A percentile compares a stretch with the other conserved stretches of the same genome.
phyloP scores from a whole-genome alignment of 2,888 invertebrate genomes.

The Leucoptera coffeella region DNA sequence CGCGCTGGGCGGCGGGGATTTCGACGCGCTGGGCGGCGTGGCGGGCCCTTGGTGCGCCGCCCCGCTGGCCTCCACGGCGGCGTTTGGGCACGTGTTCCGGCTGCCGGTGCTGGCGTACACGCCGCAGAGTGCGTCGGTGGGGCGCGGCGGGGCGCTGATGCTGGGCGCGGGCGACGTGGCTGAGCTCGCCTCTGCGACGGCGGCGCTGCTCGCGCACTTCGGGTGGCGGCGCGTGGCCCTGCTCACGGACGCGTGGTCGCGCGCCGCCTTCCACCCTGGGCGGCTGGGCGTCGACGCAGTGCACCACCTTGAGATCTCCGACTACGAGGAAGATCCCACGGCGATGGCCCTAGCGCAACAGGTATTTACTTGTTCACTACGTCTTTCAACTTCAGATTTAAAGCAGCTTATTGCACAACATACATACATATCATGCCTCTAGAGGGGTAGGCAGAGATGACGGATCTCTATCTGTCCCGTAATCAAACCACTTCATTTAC shows the following conservation, averaged over 20 bases:
- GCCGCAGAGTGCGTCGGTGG: constrained; percentile 15
- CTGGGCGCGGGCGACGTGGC: constrained; percentile 10
- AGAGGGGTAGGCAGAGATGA: not conserved
- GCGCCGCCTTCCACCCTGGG: not conserved
- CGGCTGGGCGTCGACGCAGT: constrained; percentile 12
- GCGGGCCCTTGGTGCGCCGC: constrained; percentile 32
- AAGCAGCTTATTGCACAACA: not conserved
- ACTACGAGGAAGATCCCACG: constrained; percentile 17
- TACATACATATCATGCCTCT: too few relatives aligned
- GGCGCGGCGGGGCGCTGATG: constrained; percentile 5
- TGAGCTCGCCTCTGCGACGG: constrained; percentile 12
- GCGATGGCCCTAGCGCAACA: too few relatives aligned
- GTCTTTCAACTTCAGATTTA: not conserved
- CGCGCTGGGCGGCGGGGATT: constrained; percentile 21
- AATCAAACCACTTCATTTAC: too few relatives aligned
- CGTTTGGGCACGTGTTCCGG: constrained; percentile 18
- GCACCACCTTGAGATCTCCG: constrained; percentile 19
- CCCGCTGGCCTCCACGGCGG: constrained; percentile 24
- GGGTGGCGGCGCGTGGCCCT: constrained; percentile 18
- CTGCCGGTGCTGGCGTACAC: constrained; percentile 29
- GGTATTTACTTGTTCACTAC: too few relatives aligned
- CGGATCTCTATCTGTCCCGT: too few relatives aligned
- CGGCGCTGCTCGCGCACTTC: constrained; percentile 9
- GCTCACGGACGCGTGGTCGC: constrained; percentile 15
- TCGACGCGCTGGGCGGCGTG: constrained; percentile 22